Conservation (phyloP, 2,113 vertebrate genomes). For the Sinocyclocheilus grahami region DNA sequence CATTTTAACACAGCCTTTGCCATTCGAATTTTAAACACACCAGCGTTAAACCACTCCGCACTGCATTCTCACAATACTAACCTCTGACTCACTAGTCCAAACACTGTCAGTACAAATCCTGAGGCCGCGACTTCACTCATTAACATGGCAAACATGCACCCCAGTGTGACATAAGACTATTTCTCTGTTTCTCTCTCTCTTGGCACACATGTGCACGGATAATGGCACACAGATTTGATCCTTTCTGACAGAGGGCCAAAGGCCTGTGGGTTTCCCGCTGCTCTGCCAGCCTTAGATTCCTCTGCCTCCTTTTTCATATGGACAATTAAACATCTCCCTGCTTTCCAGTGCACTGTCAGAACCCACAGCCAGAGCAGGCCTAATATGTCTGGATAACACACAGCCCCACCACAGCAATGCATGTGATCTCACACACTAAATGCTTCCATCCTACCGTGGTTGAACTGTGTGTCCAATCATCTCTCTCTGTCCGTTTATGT, state of each 20-base stretch:
- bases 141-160: slow-evolving; percentile 37
- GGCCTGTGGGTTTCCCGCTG: slow-evolving; percentile 41
- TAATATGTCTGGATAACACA: slow-evolving; percentile 27
- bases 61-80: slow-evolving; percentile 18
- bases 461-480: neutral
- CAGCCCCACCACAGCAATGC: neutral
- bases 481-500: neutral
- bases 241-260: slow-evolving; percentile 53
- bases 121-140: slow-evolving; percentile 41
- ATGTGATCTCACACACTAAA: slow-evolving; percentile 25
- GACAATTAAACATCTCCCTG: slow-evolving; percentile 22
- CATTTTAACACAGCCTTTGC: slow-evolving; percentile 26
- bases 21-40: slow-evolving; percentile 34
- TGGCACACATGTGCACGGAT: slow-evolving; percentile 45
- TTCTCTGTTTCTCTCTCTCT: slow-evolving; percentile 8
- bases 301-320: slow-evolving; percentile 33
- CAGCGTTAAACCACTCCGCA: neutral
- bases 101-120: slow-evolving; percentile 52
- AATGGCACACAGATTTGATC: slow-evolving; percentile 55
- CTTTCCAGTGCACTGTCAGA: slow-evolving; percentile 47
- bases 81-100: slow-evolving; percentile 54
- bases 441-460: slow-evolving; percentile 19
- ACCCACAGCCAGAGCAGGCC: slow-evolving; percentile 18
- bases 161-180: neutral
- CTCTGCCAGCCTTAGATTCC: slow-evolving; percentile 47